Conservation (phyloP, 2,113 vertebrate genomes). For the Pelodiscus sinensis region DNA sequence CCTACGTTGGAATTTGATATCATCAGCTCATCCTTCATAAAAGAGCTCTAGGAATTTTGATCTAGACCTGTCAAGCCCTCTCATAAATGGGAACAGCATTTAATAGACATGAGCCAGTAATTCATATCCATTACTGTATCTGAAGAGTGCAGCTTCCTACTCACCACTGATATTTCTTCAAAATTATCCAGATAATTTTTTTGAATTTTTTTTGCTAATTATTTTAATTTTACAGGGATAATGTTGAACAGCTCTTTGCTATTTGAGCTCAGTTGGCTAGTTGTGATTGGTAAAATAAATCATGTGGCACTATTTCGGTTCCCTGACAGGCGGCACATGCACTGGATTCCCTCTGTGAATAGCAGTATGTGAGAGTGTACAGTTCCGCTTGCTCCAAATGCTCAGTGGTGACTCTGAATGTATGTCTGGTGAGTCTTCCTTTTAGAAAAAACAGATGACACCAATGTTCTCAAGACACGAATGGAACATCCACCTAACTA, state of each 20-base stretch:
- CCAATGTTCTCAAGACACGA: conserved; percentile 22
- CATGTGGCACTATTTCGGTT: not conserved
- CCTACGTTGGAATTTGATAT: not conserved
- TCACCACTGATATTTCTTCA: conserved; percentile 7
- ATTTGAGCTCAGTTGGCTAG: not conserved
- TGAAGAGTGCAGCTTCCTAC: conserved; percentile 35
- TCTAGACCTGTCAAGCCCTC: conserved; percentile 2
- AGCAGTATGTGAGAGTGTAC: conserved; percentile 2
- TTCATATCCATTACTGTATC: conserved; percentile 32
- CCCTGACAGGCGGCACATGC: not conserved
- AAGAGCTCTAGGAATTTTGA: conserved; percentile 34
- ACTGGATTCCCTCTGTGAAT: conserved; percentile 13
- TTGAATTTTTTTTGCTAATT: conserved; percentile 29
- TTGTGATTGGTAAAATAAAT: conserved; percentile 17
- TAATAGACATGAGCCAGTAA: conserved; percentile 55
- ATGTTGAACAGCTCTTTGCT: conserved; percentile 30
- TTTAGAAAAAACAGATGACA: conserved; percentile 11
- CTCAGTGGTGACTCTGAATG: conserved; percentile 2
- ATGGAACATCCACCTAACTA: not conserved
- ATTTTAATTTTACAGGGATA: conserved; percentile 31
- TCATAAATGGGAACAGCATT: conserved; percentile 48
- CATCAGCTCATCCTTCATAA: not conserved
- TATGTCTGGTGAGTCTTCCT: not conserved
- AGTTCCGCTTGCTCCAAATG: conserved; percentile 10
- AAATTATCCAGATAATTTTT: conserved; percentile 34